phyloP scores from a whole-genome alignment of 2,888 invertebrate species.

The Mechanitis mazaeus region DNA sequence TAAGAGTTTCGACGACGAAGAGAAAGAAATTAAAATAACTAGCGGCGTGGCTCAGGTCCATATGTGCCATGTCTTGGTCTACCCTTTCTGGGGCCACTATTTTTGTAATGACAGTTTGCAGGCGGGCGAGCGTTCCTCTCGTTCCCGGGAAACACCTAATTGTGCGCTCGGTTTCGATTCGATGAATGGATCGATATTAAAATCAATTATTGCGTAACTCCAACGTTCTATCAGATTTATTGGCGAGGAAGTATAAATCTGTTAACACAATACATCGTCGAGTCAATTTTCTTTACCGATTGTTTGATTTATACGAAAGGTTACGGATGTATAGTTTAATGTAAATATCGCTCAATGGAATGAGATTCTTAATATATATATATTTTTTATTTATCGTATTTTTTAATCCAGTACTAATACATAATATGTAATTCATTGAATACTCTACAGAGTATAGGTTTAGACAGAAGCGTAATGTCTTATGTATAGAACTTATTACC shows the following conservation, averaged over 20 bases:
- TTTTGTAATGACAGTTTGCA: constrained; percentile 73
- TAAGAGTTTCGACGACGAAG: constrained; percentile 35
- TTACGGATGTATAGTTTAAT: constrained; percentile 4
- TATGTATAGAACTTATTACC: no score
- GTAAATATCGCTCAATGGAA: constrained; percentile 3
- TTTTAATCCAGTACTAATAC: no score
- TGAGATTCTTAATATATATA: constrained; percentile 3
- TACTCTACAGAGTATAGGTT: no score
- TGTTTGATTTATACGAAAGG: constrained; percentile 19
- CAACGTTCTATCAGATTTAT: constrained; percentile 28
- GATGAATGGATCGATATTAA: constrained; percentile 50
- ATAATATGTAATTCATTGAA: no score
- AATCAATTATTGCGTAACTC: constrained; percentile 35
- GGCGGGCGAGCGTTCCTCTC: constrained; percentile 47
- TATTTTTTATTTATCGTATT: not conserved
- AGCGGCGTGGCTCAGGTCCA: constrained; percentile 47
- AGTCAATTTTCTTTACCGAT: constrained; percentile 25
- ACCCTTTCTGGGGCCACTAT: constrained; percentile 74
- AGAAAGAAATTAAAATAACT: constrained; percentile 61
- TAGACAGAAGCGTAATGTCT: no score
- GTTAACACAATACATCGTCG: constrained; percentile 29
- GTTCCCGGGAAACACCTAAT: constrained; percentile 67
- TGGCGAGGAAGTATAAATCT: constrained; percentile 32
- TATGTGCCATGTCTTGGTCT: constrained; percentile 66
- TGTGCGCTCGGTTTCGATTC: constrained; percentile 44